A percentile compares a stretch with the other conserved stretches of the same genome.
Evolutionary conservation across 92 coral and sea anemone genomes (phyloP).

Genomic region (Metridium senile): DNA sequence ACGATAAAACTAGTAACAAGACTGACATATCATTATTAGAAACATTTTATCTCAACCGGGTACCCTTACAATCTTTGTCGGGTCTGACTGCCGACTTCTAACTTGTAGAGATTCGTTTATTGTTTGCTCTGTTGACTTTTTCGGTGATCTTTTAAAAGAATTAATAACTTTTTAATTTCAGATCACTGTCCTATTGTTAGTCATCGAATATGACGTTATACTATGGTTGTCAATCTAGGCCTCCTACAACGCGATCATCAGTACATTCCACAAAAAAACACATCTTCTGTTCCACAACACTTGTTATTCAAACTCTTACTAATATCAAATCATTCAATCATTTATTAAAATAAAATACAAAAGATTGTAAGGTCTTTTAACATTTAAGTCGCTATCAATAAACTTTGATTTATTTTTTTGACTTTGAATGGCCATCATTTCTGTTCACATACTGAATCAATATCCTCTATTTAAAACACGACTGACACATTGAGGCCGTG

Average conservation of each 20-base stretch:
- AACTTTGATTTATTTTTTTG: background rate
- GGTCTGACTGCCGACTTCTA: slow-evolving; percentile 1
- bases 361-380: background rate
- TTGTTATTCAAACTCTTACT: no score
- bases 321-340: no score
- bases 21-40: slow-evolving; percentile 22
- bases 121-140: slow-evolving; percentile 64
- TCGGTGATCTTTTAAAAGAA: slow-evolving; percentile 75
- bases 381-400: background rate
- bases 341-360: background rate
- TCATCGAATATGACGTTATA: slow-evolving; percentile 62
- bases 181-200: slow-evolving; percentile 80
- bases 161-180: slow-evolving; percentile 93
- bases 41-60: background rate
- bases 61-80: background rate
- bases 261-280: no score
- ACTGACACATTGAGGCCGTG: background rate
- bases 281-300: no score
- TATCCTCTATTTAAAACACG: background rate
- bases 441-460: background rate
- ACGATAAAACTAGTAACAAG: slow-evolving; percentile 8
- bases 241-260: slow-evolving; percentile 20
- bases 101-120: slow-evolving; percentile 37
- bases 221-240: slow-evolving; percentile 35
- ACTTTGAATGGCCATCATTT: background rate